Evolutionary conservation across 2,113 vertebrate species (phyloP), one percentile per base, ranked within the genome.

Genomic region (Heloderma charlesbogerti): DNA sequence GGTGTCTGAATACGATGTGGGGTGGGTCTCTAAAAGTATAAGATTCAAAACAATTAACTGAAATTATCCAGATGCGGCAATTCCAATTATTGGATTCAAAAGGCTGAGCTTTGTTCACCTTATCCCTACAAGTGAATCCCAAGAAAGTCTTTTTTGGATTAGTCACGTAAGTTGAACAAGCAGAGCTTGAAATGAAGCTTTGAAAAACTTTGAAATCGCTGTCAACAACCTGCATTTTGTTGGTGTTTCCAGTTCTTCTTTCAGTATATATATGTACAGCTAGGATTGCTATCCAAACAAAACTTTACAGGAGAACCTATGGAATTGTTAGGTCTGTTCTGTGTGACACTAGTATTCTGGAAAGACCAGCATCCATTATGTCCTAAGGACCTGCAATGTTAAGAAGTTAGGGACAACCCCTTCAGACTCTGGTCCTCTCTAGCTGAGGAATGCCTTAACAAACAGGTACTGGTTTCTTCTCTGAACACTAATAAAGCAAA

Each of bases 101-200:
- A 87, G 89, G 85, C 66, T 43, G 91, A 92, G 92, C 87, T 67
- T 66, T 86, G 4, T 69, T 77, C 9, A 0, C 54, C 79, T 88
- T 66, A 48, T 9, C n/a, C 69, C 57, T 67, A 66, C 37, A 60
- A 92, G 84, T 86, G 9, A 29, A 48, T 93, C 92, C 78, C 51
- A 89, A 57, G 29, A 2, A 89, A 89, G n/a, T 37, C 7, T 54
- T 69, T 81, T 92, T 81, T 43, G 85, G 66, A 67, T 60, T 93
- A 57, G 78, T 91, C 48, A 0, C 0, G 0, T 84, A 93, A 84
- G 91, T 90, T 89, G 77, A 94, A 29, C 37, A 94, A 95, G 91
- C 0, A 91, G n/a, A 95, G 88, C 69, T 22, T 63, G 78, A 77
- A 88, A 81, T 87, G 48, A 91, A 69, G 88, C 92, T 92, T 74